These are phyloP conservation scores for Venturia canescens DNA, from an alignment of 1,140 invertebrate genomes.

Conservation along the genomic window DNA sequence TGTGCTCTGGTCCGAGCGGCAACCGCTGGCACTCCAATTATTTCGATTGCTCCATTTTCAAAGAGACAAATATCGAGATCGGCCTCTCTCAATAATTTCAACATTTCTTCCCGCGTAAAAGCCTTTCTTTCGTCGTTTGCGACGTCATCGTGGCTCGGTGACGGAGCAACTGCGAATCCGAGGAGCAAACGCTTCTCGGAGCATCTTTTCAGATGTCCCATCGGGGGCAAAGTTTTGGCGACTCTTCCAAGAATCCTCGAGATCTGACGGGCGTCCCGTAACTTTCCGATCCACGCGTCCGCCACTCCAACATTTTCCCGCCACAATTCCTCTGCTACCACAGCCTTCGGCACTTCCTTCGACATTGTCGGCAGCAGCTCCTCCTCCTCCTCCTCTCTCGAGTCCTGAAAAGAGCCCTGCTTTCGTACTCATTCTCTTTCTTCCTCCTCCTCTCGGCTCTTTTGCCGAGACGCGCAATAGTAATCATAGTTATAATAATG, in stretches of 20 bases:
- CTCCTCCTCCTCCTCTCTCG: conserved; percentile 48
- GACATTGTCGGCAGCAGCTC: conserved; percentile 46
- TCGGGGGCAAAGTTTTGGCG: conserved; percentile 77
- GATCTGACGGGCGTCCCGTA: conserved; percentile 81
- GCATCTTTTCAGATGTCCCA: conserved; percentile 87
- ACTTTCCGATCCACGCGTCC: conserved; percentile 79
- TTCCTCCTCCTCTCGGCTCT: conserved; percentile 42
- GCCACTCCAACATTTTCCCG: conserved; percentile 74
- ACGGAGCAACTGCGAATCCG: conserved; percentile 66
- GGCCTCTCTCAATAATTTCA: conserved; percentile 74
- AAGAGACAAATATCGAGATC: conserved; percentile 78
- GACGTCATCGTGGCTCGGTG: neutral
- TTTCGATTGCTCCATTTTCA: conserved; percentile 75
- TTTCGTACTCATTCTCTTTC: conserved; percentile 38
- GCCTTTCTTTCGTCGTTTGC: conserved; percentile 33
- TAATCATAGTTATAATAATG: conserved; percentile 15
- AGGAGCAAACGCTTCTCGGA: conserved; percentile 80
- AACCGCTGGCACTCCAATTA: conserved; percentile 79
- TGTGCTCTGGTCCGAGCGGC: conserved; percentile 83
- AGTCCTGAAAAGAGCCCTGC: conserved; percentile 17
- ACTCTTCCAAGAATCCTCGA: conserved; percentile 80
- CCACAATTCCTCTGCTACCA: conserved; percentile 78
- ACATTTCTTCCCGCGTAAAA: conserved; percentile 67
- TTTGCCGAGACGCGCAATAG: conserved; percentile 61
- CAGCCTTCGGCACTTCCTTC: conserved; percentile 69